A percentile compares a stretch with the other conserved stretches of the same genome.
Conservation (phyloP, 2,797 vertebrate species). For the Hemibagrus guttatus region DNA sequence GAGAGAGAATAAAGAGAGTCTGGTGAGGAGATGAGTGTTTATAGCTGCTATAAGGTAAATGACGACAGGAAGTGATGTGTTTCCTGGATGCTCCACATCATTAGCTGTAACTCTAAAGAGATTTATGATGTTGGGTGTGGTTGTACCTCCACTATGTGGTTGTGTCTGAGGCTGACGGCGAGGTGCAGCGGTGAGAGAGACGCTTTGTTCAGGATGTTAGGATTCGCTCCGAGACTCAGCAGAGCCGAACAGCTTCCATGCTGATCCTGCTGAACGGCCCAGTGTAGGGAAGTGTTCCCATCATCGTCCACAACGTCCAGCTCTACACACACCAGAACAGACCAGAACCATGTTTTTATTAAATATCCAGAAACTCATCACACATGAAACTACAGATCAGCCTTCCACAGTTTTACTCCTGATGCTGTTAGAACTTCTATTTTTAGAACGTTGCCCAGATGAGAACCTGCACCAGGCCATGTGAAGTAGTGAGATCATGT, state of each 20-base stretch:
- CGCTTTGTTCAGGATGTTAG: slow-evolving; percentile 77
- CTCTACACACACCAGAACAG: slow-evolving; percentile 59
- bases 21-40: background rate
- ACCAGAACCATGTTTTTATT: too few species aligned
- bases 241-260: slow-evolving; percentile 74
- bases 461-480: background rate
- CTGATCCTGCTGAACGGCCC: slow-evolving; percentile 80
- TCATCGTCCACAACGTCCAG: slow-evolving; percentile 74
- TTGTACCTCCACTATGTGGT: slow-evolving; percentile 76
- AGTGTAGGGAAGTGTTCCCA: slow-evolving; percentile 81
- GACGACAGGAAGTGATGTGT: background rate
- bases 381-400: background rate
- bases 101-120: background rate
- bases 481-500: background rate
- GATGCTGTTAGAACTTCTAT: background rate
- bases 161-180: slow-evolving; percentile 73
- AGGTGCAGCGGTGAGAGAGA: slow-evolving; percentile 79
- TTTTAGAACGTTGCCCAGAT: background rate
- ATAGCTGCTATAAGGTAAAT: background rate
- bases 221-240: slow-evolving; percentile 79
- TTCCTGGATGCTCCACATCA: background rate
- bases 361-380: background rate
- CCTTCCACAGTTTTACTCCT: background rate
- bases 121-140: background rate
- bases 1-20: background rate